These are phyloP conservation scores for Cinara cedri DNA, from an alignment of 2,888 invertebrate genomes.

Conservation along the genomic window DNA sequence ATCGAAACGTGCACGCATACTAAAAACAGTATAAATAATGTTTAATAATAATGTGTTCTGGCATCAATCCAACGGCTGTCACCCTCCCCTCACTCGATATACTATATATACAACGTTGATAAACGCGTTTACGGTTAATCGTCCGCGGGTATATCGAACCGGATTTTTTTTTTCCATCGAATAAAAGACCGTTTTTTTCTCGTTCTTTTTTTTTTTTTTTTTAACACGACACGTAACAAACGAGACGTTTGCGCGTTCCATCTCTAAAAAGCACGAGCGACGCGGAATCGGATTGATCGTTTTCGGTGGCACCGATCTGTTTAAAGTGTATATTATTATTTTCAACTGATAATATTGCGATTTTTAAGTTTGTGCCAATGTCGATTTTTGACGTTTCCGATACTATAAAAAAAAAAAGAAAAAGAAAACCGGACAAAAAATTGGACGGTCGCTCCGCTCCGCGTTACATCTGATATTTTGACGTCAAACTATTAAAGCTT, in stretches of 20 bases:
- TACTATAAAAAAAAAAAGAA: too few species aligned
- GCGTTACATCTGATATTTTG: too few species aligned
- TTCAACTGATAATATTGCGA: too few species aligned
- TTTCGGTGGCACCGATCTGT: background rate
- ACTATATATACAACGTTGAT: background rate
- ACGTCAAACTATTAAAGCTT: too few species aligned
- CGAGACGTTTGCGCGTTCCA: background rate
- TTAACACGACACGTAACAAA: background rate
- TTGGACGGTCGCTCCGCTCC: too few species aligned
- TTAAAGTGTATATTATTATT: background rate
- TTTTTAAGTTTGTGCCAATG: too few species aligned
- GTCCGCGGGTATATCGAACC: constrained; percentile 6
- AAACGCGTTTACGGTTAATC: constrained; percentile 6
- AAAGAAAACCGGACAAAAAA: too few species aligned
- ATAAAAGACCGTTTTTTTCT: background rate
- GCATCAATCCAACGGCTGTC: constrained; percentile 33
- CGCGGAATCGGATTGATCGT: background rate
- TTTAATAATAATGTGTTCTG: constrained; percentile 14
- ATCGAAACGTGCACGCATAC: constrained; percentile 21
- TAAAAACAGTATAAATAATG: constrained; percentile 9
- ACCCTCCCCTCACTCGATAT: background rate
- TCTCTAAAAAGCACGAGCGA: background rate
- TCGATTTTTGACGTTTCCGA: too few species aligned
- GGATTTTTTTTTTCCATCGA: background rate
- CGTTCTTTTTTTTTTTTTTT: background rate